Base-by-base conservation (phyloP, 2,888 invertebrate genomes). In the Keiferia lycopersicella region DNA sequence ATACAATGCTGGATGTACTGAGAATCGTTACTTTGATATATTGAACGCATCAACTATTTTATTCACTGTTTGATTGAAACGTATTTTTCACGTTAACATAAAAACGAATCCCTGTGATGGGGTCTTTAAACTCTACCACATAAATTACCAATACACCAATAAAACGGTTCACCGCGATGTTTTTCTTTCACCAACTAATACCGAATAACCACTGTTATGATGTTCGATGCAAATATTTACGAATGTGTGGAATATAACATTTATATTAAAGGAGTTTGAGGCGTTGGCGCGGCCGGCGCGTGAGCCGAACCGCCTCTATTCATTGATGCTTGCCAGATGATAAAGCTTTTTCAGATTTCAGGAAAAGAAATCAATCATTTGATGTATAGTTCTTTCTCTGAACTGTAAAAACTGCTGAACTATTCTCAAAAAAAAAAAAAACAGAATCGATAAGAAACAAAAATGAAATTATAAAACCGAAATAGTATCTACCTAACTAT, bases 201-300 rank as follows among this genome's bases (percentile, higher is more conserved):
- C 51, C 64, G 39, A 63, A 67, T 66, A 67, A 63, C 67, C 64
- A 66, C 41, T 71, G 69, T 73, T 75, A 66, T 73, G 71, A 73
- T 69, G 64, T 66, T 68, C 56, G 53, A 61, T 61, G 63, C 64
- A 66, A 72, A 70, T 69, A 71, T 70, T 73, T 65, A 63, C 64
- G 63, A 12, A 45, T 16, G 16, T 1, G 50, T 38, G 60, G 60
- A 64, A 56, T 53, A 64, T 60, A 50, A 61, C 50, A 59, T 59
- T 58, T 16, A 56, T 53, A 34, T 34, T 34, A n/a, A 34, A 56
- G 56, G 18, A 12, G 59, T 59, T 18, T 22, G 60, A 51, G 48
- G 48, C 12, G 39, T 34, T 34, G 34, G 20, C 10, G 62, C 64
- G 61, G 14, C 11, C 56, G 38, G 50, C 62, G 66, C 63, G 65